A percentile compares a stretch with the other conserved stretches of the same genome.
Evolutionary conservation across 2,113 vertebrate genomes (phyloP).

Genomic region (Isichthys henryi): DNA sequence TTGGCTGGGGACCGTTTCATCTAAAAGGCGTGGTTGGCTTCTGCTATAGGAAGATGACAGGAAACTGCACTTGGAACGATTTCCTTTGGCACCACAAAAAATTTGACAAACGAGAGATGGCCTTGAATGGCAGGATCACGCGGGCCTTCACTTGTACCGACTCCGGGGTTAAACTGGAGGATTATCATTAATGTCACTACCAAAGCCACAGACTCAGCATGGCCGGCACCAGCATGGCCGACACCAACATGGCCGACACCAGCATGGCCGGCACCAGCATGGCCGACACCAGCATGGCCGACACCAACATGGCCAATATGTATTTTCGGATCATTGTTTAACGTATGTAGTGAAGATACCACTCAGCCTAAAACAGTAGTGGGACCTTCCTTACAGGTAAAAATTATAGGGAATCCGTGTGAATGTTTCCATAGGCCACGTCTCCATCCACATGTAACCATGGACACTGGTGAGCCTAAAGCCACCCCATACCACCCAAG

Average conservation of each 20-base stretch:
- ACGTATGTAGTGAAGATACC: background rate
- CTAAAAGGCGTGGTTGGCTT: conserved; percentile 81
- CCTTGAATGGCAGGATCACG: background rate
- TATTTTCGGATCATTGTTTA: background rate
- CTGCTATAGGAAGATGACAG: conserved; percentile 60
- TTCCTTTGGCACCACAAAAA: conserved; percentile 29
- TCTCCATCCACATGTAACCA: background rate
- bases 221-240: background rate
- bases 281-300: too few relatives aligned
- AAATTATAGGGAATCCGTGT: background rate
- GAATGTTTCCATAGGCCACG: background rate
- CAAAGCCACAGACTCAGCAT: background rate
- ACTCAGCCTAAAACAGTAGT: background rate
- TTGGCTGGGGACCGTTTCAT: conserved; percentile 82
- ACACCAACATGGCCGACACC: background rate
- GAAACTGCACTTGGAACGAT: conserved; percentile 26
- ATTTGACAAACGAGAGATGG: conserved; percentile 19
- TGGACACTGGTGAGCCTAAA: background rate
- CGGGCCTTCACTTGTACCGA: background rate
- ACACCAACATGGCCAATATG: background rate
- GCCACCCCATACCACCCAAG: background rate
- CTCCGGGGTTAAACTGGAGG: conserved; percentile 10
- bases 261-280: too few relatives aligned
- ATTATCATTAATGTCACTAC: background rate
- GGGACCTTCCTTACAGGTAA: background rate